Conservation (phyloP, 2,888 invertebrate genomes). For the Drosophila mayaguana region DNA sequence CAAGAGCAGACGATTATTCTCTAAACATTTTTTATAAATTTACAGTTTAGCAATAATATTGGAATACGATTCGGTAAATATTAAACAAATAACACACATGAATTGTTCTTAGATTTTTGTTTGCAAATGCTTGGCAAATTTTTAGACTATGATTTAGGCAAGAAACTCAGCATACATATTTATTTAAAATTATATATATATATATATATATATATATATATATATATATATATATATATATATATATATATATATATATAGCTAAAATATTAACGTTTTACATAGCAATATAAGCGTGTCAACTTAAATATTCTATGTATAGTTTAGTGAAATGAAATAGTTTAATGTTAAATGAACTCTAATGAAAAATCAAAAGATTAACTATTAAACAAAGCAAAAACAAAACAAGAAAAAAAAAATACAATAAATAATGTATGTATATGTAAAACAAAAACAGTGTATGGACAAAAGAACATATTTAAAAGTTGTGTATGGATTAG, state of each 20-base stretch:
- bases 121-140: conserved; percentile 67
- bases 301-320: conserved; percentile 74
- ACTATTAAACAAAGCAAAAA: conserved; percentile 7
- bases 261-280: conserved; percentile 55
- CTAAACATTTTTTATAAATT: conserved; percentile 68
- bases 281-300: conserved; percentile 63
- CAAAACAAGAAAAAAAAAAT: background rate
- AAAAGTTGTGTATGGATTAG: conserved; percentile 67
- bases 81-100: conserved; percentile 19
- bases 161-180: conserved; percentile 20
- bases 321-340: conserved; percentile 79
- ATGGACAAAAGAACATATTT: conserved; percentile 56
- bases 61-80: conserved; percentile 15
- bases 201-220: conserved; percentile 33
- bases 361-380: conserved; percentile 46
- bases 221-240: conserved; percentile 1
- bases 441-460: conserved; percentile 39
- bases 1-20: conserved; percentile 20
- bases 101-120: conserved; percentile 50
- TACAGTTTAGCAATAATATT: conserved; percentile 46
- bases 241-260: conserved; percentile 17
- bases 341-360: conserved; percentile 66
- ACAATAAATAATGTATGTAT: conserved; percentile 33
- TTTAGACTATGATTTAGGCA: conserved; percentile 32
- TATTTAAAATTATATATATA: conserved; percentile 29